Base-by-base conservation (phyloP, 2,113 vertebrate species). In the Fregetta grallaria region DNA sequence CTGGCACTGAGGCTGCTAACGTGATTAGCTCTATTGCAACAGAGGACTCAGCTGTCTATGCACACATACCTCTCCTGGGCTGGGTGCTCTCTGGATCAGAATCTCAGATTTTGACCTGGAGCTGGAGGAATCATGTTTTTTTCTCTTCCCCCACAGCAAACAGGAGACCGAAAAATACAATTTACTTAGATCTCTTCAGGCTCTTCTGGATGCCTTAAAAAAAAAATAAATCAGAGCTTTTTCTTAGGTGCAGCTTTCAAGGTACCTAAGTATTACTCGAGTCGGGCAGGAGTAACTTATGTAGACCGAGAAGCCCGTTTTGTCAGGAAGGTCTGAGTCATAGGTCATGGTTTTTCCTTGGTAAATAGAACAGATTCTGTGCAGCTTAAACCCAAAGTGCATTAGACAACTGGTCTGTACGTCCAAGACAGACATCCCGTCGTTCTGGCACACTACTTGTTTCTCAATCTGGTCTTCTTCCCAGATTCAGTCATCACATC, bases 51-150 rank as follows among this genome's bases (percentile, higher is more conserved):
- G 77, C 85, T 88, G 81, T 85, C 91, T 90, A 5, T 42, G 75
- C 77, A 59, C 95, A 96, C 91, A 90, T 95, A 96, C 91, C 95
- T 97, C 94, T 95, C 84, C 87, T 92, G 94, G 87, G 91, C 95
- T 95, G 77, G 93, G 86, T 94, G 91, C 94, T 94, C 94, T 96
- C 94, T 96, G 97, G 94, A 96, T 97, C 91, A 96, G 94, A 97
- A 96, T 96, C 77, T 97, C 90, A 97, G 87, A 76, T 92, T 97
- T 95, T 95, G 95, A 93, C 71, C 94, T 97, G 96, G 87, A 96
- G 92, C 87, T 95, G 96, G 84, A 96, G 77, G 84, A 97, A 95
- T 88, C 91, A 91, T 94, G 89, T 90, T 94, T 94, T 96, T 88
- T 90, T 92, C 94, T 95, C 95, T 96, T 97, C 89, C 84, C 93